Evolutionary conservation across 2,888 invertebrate species (phyloP).

Genomic region (Achlya flavicornis): DNA sequence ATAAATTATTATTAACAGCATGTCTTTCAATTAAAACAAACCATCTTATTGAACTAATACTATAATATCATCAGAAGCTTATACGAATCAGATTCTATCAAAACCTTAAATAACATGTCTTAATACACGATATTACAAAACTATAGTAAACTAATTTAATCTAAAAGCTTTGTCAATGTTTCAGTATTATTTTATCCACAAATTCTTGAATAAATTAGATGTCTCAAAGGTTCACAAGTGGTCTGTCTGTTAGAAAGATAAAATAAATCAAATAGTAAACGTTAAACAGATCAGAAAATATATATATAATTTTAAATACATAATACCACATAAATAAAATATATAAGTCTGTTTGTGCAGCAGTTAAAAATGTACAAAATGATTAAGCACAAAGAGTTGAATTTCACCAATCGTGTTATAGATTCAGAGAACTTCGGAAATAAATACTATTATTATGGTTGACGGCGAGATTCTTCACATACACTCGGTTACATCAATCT

Average conservation of each 20-base stretch:
- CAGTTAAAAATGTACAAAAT: background rate
- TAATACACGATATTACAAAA: slow-evolving; percentile 61
- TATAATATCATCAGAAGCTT: slow-evolving; percentile 65
- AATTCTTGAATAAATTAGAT: slow-evolving; percentile 20
- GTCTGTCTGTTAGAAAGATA: background rate
- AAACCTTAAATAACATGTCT: slow-evolving; percentile 61
- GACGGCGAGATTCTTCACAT: background rate
- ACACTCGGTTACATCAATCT: background rate
- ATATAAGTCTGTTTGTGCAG: background rate
- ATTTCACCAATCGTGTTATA: background rate
- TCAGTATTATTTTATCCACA: slow-evolving; percentile 31
- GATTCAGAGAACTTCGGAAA: background rate
- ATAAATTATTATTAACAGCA: background rate
- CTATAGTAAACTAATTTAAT: slow-evolving; percentile 63
- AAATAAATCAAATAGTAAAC: too few relatives aligned
- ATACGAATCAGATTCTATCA: slow-evolving; percentile 58
- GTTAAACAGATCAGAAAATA: too few relatives aligned
- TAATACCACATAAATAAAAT: too few relatives aligned
- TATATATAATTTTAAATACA: too few relatives aligned
- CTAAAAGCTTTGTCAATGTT: slow-evolving; percentile 50
- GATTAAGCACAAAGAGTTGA: background rate
- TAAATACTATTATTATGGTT: background rate
- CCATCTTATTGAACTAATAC: slow-evolving; percentile 33
- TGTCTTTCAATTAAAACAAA: slow-evolving; percentile 27
- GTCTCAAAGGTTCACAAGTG: too few relatives aligned